Evolutionary conservation across 2,888 invertebrate species (phyloP).

Genomic region (Ernsta delagoae): DNA sequence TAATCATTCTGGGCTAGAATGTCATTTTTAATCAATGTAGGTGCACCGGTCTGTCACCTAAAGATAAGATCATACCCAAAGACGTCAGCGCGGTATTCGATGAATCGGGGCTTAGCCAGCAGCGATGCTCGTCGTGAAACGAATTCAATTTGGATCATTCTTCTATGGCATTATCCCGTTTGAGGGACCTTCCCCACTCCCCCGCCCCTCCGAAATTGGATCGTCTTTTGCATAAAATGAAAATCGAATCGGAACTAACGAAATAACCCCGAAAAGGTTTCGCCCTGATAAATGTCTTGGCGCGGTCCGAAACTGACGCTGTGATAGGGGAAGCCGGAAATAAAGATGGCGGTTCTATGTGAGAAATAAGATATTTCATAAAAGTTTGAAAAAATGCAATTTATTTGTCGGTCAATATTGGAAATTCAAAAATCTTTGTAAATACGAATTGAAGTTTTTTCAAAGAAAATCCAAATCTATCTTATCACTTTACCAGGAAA

Average conservation of each 20-base stretch:
- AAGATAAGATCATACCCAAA: constrained; percentile 34
- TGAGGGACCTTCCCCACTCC: constrained; percentile 48
- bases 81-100: constrained; percentile 53
- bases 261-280: constrained; percentile 64
- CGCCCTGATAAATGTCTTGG: constrained; percentile 46
- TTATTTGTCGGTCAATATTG: too few relatives aligned
- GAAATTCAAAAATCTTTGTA: too few relatives aligned
- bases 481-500: background rate
- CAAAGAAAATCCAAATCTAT: too few relatives aligned
- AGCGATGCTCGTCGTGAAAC: constrained; percentile 54
- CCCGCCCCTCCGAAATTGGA: constrained; percentile 65
- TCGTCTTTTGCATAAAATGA: constrained; percentile 82
- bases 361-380: background rate
- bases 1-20: too few relatives aligned
- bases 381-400: too few relatives aligned
- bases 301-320: constrained; percentile 36
- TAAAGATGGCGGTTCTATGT: background rate
- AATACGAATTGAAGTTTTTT: too few relatives aligned
- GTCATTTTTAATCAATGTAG: background rate
- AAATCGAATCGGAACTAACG: constrained; percentile 78
- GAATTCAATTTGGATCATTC: constrained; percentile 83
- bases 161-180: constrained; percentile 78
- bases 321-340: constrained; percentile 15
- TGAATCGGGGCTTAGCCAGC: constrained; percentile 50
- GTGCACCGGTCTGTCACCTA: background rate